Evolutionary conservation across 2,797 vertebrate genomes (phyloP), one percentile per base, ranked within the genome.

Genomic region (Platalea minor): DNA sequence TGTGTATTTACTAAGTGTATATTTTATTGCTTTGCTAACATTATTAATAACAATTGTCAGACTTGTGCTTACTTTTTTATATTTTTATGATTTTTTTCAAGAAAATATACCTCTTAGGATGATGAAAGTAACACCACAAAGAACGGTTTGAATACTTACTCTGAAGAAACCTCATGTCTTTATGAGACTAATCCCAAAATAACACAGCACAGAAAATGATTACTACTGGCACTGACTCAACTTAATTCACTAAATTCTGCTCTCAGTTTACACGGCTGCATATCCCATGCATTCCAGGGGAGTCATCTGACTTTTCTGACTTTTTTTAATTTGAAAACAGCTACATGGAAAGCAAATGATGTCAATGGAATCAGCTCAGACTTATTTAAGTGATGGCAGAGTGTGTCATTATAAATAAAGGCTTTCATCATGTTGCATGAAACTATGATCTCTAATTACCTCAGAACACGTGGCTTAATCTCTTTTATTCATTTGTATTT

Each of bases 371-470:
- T 89, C n/a, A 85, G n/a, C 45, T 95, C 67, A 82, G 83, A 77
- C 33, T 91, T 95, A 95, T 77, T 88, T 87, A 85, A 89, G 33
- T 72, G 64, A 68, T 64, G 79, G 37, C 29, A 85, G 85, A 78
- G 6, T 29, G 19, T 46, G 33, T 10, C 7, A 1, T 77, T 92
- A 88, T 83, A 96, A 95, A 95, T 93, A 94, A 83, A 85, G 87
- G 8, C 8, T 83, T 95, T 89, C 69, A 75, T 96, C 95, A 72
- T 51, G 16, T 45, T 50, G 31, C 56, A 56, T 83, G 48, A 81
- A 93, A 86, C 37, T 43, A 21, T 50, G 61, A 90, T 88, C 54
- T 93, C 59, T 73, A 59, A 69, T 54, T 85, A 79, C 23, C 41
- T 72, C 78, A 89, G 69, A 82, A 67, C 68, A 88, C 0, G 1